Conservation (phyloP, 2,113 vertebrate genomes). For the Semnopithecus entellus region DNA sequence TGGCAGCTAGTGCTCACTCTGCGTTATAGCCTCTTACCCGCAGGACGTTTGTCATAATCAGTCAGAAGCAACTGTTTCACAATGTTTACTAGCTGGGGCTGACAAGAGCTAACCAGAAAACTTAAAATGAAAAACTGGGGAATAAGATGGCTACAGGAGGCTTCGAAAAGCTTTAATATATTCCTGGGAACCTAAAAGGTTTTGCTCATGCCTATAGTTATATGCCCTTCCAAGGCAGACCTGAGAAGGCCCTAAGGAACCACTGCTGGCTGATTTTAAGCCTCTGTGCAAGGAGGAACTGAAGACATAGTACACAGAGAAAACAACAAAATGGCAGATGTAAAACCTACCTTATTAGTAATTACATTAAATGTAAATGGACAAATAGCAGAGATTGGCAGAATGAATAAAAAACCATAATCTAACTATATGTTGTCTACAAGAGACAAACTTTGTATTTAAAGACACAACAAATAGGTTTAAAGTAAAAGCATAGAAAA, state of each 20-base stretch:
- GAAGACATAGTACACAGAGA: not conserved
- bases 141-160: not conserved
- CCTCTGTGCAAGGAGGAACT: not conserved
- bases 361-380: not conserved
- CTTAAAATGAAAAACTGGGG: not conserved
- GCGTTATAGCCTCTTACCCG: not conserved
- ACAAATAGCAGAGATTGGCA: not conserved
- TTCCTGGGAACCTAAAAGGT: not conserved
- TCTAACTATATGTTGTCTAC: not conserved
- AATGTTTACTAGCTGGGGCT: not conserved
- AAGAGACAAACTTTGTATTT: not conserved
- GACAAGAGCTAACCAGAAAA: not conserved
- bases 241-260: not conserved
- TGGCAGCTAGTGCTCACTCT: not conserved
- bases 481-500: conserved; percentile 1
- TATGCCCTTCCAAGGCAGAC: not conserved
- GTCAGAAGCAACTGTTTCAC: not conserved
- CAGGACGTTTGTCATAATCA: not conserved
- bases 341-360: not conserved
- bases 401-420: not conserved
- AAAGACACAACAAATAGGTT: not conserved
- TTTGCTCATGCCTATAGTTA: not conserved
- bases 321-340: not conserved
- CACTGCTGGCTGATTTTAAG: not conserved
- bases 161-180: not conserved